These are phyloP conservation scores for Aurelia aurita DNA, from an alignment of 30 jellyfish, hydroid and myxozoan genomes.

Conservation along the genomic window DNA sequence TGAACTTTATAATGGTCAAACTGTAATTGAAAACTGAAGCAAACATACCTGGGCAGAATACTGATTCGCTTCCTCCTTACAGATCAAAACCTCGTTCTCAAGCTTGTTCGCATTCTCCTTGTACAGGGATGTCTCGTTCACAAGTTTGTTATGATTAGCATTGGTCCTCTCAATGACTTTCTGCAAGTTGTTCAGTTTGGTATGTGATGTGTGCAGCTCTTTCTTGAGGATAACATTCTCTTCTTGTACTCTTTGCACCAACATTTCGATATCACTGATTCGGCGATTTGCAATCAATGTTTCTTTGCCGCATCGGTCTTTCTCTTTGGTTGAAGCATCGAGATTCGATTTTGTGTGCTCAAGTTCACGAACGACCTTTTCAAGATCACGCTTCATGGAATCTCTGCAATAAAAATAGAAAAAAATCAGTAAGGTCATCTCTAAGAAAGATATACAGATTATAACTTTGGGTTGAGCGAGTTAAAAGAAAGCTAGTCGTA, in stretches of 20 bases:
- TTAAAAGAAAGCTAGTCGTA: too few species aligned
- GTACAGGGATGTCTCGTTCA: constrained; percentile 75
- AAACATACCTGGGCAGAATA: constrained; percentile 44
- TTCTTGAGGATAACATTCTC: constrained; percentile 74
- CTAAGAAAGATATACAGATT: too few species aligned
- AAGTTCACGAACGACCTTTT: constrained; percentile 73
- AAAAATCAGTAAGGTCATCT: not conserved
- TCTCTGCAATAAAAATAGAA: constrained; percentile 39
- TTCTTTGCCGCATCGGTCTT: constrained; percentile 89
- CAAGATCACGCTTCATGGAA: constrained; percentile 81
- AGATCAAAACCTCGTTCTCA: constrained; percentile 83
- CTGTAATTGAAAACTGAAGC: too few species aligned
- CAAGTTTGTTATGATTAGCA: constrained; percentile 73
- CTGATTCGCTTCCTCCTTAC: constrained; percentile 81
- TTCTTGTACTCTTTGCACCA: constrained; percentile 85
- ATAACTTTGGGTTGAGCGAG: too few species aligned
- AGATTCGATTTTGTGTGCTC: constrained; percentile 76
- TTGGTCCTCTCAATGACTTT: constrained; percentile 77
- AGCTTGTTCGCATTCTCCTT: constrained; percentile 66
- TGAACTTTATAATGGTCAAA: too few species aligned
- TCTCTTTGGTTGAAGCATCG: constrained; percentile 84
- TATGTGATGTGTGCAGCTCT: constrained; percentile 69
- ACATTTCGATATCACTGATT: constrained; percentile 84
- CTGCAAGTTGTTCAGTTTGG: constrained; percentile 77
- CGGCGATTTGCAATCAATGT: constrained; percentile 66